Evolutionary conservation across 2,797 vertebrate genomes (phyloP).

Genomic region (Danio albolineatus): DNA sequence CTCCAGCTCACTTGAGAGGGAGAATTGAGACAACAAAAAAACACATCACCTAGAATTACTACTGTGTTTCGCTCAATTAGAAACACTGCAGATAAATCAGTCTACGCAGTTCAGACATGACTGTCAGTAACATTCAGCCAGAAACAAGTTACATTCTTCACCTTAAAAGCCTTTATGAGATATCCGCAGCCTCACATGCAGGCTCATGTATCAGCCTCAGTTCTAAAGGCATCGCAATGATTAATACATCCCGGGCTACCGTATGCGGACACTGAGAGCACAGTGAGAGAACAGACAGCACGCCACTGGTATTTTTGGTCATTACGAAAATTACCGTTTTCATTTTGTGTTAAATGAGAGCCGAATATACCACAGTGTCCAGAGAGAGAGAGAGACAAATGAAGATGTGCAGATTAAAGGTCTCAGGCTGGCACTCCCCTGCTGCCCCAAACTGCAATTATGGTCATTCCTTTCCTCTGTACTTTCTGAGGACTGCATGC

Average conservation of each 20-base stretch:
- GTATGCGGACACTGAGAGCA: conserved; percentile 45
- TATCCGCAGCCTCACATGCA: not conserved
- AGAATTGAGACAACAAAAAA: conserved; percentile 23
- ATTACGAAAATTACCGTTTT: conserved; percentile 68
- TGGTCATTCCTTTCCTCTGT: conserved; percentile 68
- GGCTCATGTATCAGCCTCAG: conserved; percentile 8
- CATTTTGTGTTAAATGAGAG: conserved; percentile 67
- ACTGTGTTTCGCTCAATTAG: conserved; percentile 31
- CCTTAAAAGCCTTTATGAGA: conserved; percentile 24
- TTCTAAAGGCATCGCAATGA: conserved; percentile 48
- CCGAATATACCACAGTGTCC: conserved; percentile 62
- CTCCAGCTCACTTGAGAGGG: conserved; percentile 31
- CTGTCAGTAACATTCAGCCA: not conserved
- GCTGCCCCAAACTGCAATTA: conserved; percentile 72
- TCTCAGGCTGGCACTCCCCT: conserved; percentile 60
- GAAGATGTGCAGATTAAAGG: conserved; percentile 74
- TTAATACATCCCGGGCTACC: conserved; percentile 43
- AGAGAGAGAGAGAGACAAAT: conserved; percentile 67
- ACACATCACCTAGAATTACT: conserved; percentile 15
- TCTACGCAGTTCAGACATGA: conserved; percentile 17
- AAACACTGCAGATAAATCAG: conserved; percentile 36
- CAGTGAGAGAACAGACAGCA: conserved; percentile 47
- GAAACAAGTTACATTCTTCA: conserved; percentile 19
- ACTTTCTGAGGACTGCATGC: conserved; percentile 70
- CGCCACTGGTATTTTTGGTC: conserved; percentile 61